Evolutionary conservation across 2,113 vertebrate species (phyloP), one percentile per base, ranked within the genome.

Genomic region (Brachionichthys hirsutus): DNA sequence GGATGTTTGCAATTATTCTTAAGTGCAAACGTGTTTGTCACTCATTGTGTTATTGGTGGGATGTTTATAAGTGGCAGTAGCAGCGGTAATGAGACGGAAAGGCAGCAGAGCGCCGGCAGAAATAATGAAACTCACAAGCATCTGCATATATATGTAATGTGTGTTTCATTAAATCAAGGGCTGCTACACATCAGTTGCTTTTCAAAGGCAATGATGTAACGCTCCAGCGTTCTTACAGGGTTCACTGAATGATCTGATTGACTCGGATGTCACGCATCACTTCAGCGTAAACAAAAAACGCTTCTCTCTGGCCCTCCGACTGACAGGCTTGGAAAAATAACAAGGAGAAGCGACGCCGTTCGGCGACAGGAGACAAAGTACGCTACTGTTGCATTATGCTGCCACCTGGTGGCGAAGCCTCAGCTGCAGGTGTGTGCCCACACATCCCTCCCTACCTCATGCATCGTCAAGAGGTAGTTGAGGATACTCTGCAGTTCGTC

Each of bases 401-500:
- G 86, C 89, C 90, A 87, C 69, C 92, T 91, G 78, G 87, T 89
- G 92, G 90, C 6, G 42, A 73, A 6, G 14, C 40, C 30, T 45
- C 16, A 54, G 50, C 42, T 54, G 17, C 17, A 50, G 2, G 9
- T 34, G 35, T 1, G 1, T 12, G 6, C 2, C 1, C 24, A 30
- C 24, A 30, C 4, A 16, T 71, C 2, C 67, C 80, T 71, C 2
- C 67, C 80, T 93, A 99, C 97, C 95, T 99, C 97, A 4, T 99
- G 97, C 80, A 98, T 95, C 52, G 97, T 98, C 40, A 99, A 94
- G 45, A 99, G 91, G 62, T 98, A 99, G 90, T 94, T 99, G 58
- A 99, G 92, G 87, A 99, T 96, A 67, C 95, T 95, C 86, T 99
- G 97, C 6, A 98, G 89, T 81, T 99, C 97, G 54, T 98, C 97